phyloP scores from a whole-genome alignment of 2,113 vertebrate species.

The Narcine bancroftii region DNA sequence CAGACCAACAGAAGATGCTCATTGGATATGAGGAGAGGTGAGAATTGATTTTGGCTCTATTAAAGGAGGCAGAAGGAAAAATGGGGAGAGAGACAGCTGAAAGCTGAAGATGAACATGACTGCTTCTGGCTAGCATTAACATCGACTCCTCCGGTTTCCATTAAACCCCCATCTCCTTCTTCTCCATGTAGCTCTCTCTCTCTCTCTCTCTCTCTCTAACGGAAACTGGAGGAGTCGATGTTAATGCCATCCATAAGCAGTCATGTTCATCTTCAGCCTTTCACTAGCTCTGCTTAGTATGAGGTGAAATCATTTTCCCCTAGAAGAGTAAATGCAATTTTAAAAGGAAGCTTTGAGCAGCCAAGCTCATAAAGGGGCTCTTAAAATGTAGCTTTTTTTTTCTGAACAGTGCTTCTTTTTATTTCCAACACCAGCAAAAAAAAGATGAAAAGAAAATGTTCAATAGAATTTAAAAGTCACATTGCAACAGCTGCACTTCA shows the following conservation, averaged over 20 bases:
- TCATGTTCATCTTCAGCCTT: not conserved
- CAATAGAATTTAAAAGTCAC: not conserved
- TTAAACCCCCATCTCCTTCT: too few relatives aligned
- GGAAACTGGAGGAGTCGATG: too few relatives aligned
- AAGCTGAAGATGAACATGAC: too few relatives aligned
- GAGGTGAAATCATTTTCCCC: not conserved
- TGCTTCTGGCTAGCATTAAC: too few relatives aligned
- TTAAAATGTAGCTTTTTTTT: not conserved
- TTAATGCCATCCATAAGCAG: not conserved
- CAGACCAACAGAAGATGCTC: too few relatives aligned
- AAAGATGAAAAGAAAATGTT: conserved; percentile 18
- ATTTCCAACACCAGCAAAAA: not conserved
- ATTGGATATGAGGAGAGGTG: too few relatives aligned
- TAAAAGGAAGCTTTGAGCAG: not conserved
- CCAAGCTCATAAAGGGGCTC: not conserved
- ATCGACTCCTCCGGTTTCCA: too few relatives aligned
- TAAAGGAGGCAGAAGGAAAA: too few relatives aligned
- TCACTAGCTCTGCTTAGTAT: not conserved
- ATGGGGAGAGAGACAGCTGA: too few relatives aligned
- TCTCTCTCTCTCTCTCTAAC: too few relatives aligned
- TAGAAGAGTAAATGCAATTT: not conserved
- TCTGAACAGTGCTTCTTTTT: not conserved
- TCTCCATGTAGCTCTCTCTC: too few relatives aligned
- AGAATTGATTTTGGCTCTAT: too few relatives aligned
- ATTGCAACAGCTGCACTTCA: conserved; percentile 12